Evolutionary conservation across 2,113 vertebrate species (phyloP).

Genomic region (Romanogobio albipinnatus): DNA sequence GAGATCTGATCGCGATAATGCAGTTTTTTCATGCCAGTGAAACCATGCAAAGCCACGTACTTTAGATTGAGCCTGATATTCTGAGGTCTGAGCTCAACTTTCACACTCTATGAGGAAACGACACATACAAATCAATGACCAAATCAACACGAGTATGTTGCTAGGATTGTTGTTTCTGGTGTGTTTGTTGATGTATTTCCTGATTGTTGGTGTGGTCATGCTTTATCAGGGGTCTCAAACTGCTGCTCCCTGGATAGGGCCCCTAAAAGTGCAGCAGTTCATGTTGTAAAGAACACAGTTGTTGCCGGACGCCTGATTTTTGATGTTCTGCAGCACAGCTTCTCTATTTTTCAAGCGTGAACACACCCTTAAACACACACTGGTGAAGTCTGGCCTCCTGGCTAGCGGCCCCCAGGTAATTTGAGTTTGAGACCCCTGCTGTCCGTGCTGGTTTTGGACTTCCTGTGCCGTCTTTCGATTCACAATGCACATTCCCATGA

Average conservation of each 20-base stretch:
- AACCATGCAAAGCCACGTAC: background rate
- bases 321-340: too few species aligned
- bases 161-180: background rate
- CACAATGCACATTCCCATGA: background rate
- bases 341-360: too few species aligned
- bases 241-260: background rate
- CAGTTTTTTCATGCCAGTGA: background rate
- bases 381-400: too few species aligned
- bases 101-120: background rate
- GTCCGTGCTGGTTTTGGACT: background rate
- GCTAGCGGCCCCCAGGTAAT: background rate
- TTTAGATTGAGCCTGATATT: background rate
- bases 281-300: background rate
- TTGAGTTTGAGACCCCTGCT: conserved; percentile 3
- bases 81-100: background rate
- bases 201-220: conserved; percentile 14
- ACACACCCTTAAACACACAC: too few species aligned
- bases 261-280: background rate
- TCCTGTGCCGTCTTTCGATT: background rate
- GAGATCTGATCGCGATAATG: background rate
- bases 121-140: conserved; percentile 58
- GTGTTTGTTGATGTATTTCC: background rate
- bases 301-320: too few species aligned
- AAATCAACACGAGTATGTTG: conserved; percentile 51
- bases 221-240: conserved; percentile 16